Base-by-base conservation (phyloP, 2,888 invertebrate genomes). In the Ischnus inquisitorius region DNA sequence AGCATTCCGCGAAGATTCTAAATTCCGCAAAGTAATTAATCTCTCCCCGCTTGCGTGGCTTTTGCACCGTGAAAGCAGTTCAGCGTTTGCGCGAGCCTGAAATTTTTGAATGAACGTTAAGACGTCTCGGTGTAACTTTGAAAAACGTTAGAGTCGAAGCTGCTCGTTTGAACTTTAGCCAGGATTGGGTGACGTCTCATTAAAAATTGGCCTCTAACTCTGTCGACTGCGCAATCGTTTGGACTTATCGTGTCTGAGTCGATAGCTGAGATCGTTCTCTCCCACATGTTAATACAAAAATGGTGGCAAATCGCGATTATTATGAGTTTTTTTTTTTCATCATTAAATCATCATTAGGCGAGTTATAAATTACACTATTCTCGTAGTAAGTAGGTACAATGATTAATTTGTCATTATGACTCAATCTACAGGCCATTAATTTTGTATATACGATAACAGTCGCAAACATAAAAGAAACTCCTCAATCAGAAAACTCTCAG, bases 391-490 rank as follows among this genome's bases (percentile, higher is more conserved):
- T 43, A 19, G 46, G 19, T 48, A 48, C 28, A 62, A 74, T 46
- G 4, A 51, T 62, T 28, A 6, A 3, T 69, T 60, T 39, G 19
- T 54, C 51, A 74, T 62, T 46, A 84, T 54, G 41, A 77, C 64
- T 51, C 39, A 16, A 14, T 51, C 54, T 54, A 62, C 34, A 46
- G 62, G 25, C 62, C 68, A 69, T 39, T 16, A 71, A 64, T 78
- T 57, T 46, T 65, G 43, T 80, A 72, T 80, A 72, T 80, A 78
- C 78, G 34, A 81, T 78, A 60, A 84, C 84, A 81, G 69, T 78
- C 78, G 74, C 81, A 74, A 81, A 84, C 84, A 84, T 84, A 69
- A 43, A 69, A 75, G n/a, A 68, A 78, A 78, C 64, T 48, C 72
- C 46, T 68, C 74, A 80, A 51, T 19, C 51, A 80, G 16, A 75